These are phyloP conservation scores for Euzophera pinguis DNA, from an alignment of 2,888 invertebrate species.

Conservation along the genomic window DNA sequence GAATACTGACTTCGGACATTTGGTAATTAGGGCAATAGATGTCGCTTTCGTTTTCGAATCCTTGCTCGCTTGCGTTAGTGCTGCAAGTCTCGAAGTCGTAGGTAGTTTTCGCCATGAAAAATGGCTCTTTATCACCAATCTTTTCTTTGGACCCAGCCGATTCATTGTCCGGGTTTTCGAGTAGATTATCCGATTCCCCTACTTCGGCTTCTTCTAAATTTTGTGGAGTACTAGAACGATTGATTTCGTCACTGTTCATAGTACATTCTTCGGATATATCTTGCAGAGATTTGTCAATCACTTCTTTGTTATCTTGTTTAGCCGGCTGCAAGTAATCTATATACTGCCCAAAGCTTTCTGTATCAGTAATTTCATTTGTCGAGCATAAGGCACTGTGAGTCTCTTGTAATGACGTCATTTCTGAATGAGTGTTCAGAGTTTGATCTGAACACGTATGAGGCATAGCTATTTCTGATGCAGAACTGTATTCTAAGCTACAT, in stretches of 20 bases:
- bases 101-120: slow-evolving; percentile 64
- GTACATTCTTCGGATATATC: slow-evolving; percentile 73
- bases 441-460: slow-evolving; percentile 75
- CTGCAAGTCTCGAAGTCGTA: slow-evolving; percentile 72
- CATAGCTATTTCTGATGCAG: slow-evolving; percentile 77
- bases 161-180: slow-evolving; percentile 43
- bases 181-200: slow-evolving; percentile 54
- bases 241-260: slow-evolving; percentile 66
- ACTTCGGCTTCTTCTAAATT: slow-evolving; percentile 39
- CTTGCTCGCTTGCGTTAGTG: slow-evolving; percentile 69
- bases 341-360: slow-evolving; percentile 74
- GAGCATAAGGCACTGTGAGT: slow-evolving; percentile 72
- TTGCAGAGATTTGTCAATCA: slow-evolving; percentile 62
- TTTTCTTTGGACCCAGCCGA: slow-evolving; percentile 53
- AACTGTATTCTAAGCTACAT: slow-evolving; percentile 85
- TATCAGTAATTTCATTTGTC: slow-evolving; percentile 73
- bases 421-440: slow-evolving; percentile 71
- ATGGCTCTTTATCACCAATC: slow-evolving; percentile 59
- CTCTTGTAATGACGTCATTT: slow-evolving; percentile 70
- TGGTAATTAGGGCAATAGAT: slow-evolving; percentile 81
- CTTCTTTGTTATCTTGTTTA: slow-evolving; percentile 57
- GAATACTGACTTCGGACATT: slow-evolving; percentile 82
- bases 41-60: slow-evolving; percentile 80
- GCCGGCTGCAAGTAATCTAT: slow-evolving; percentile 66
- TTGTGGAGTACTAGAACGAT: slow-evolving; percentile 53